Base-by-base conservation (phyloP, 1,140 invertebrate species). In the Dendrolimus kikuchii region DNA sequence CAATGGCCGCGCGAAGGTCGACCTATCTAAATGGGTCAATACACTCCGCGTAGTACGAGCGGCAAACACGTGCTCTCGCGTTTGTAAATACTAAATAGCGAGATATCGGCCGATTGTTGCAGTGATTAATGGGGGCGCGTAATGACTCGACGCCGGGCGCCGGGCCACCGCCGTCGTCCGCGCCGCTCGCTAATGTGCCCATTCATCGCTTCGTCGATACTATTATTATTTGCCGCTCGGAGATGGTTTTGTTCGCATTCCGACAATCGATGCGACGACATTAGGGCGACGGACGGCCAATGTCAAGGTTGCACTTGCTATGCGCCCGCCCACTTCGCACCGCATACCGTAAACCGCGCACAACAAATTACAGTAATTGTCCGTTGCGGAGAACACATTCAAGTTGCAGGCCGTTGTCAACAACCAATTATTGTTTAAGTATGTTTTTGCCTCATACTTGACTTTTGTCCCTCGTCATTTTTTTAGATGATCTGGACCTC, bases 1-100 rank as follows among this genome's bases (percentile, higher is more conserved):
- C 82, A 86, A 86, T 86, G 79, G 79, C 77, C 82, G 82, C 76
- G 77, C 77, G 81, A 86, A 86, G 81, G 82, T 86, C 82, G 82
- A 81, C 76, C 77, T 86, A 86, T 86, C 82, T 86, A 86, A 86
- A 86, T 86, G 81, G 82, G 82, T 86, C 82, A 86, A 84, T 84
- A 84, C 81, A 82, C 82, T 81, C 80, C 57, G 73, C 77, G 82
- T 84, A 82, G 69, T 84, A 82, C 81, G 82, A 74, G 74, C 77
- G 69, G 63, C 58, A 73, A 79, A 73, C 82, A 86, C 82, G 82
- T 86, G 82, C 81, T 82, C 77, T 72, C 78, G 76, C 81, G 81
- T 78, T 86, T 84, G 81, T 84, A 84, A 83, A 23, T 23, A 23
- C 23, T 23, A 23, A 23, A 84, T 84, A 82, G 74, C 82, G 79